A percentile compares a stretch with the other conserved stretches of the same genome.
These are phyloP conservation scores for Enteromius paludinosus DNA, from an alignment of 2,797 vertebrate species.

Conservation along the genomic window DNA sequence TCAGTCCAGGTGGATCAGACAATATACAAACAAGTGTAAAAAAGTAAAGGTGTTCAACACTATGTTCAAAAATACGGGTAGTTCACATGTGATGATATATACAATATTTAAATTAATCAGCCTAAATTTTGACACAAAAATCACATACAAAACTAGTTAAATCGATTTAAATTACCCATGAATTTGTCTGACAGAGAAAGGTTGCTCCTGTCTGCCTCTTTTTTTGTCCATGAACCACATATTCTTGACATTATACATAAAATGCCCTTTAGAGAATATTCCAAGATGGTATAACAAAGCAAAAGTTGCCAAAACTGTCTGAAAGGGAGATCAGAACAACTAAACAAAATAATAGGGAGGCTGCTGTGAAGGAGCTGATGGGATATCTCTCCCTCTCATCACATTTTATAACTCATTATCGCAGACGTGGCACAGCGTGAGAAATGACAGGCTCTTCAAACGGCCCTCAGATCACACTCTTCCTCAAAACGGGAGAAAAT, in stretches of 20 bases:
- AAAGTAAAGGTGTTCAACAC: background rate
- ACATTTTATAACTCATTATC: constrained; percentile 32
- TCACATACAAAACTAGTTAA: too few relatives aligned
- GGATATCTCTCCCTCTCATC: constrained; percentile 29
- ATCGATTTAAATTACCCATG: background rate
- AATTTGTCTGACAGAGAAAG: background rate
- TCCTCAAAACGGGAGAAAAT: constrained; percentile 11
- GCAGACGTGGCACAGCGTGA: constrained; percentile 1
- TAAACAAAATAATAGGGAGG: background rate
- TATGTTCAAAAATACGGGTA: background rate
- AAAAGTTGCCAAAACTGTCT: background rate
- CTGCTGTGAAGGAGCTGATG: constrained; percentile 14
- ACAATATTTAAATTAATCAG: background rate
- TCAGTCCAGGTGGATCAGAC: too few relatives aligned
- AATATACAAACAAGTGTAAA: background rate
- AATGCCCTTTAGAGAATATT: constrained; percentile 19
- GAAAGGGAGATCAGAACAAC: background rate
- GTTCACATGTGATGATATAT: background rate
- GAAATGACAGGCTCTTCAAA: constrained; percentile 20
- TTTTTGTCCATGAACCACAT: background rate
- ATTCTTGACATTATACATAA: constrained; percentile 18
- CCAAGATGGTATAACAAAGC: constrained; percentile 14
- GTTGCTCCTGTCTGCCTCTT: background rate
- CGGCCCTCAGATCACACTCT: constrained; percentile 3
- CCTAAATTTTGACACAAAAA: background rate